phyloP scores from a whole-genome alignment of 2,888 invertebrate species.

The Melitaea athalia region DNA sequence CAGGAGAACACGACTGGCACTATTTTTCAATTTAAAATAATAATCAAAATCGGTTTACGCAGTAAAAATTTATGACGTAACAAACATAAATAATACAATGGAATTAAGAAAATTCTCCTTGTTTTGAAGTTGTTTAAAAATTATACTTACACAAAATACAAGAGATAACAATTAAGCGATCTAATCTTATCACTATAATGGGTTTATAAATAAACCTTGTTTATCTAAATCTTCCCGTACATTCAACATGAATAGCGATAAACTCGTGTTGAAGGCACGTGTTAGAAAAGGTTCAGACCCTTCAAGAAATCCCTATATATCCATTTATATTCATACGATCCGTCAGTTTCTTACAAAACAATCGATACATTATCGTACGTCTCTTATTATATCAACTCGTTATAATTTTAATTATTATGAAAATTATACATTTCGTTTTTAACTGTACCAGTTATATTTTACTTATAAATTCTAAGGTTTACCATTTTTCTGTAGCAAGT shows the following conservation, averaged over 20 bases:
- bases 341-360: neutral
- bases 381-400: neutral
- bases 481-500: too few species aligned
- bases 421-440: too few species aligned
- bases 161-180: neutral
- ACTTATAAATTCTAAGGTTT: neutral
- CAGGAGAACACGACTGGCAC: too few species aligned
- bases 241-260: slow-evolving; percentile 21
- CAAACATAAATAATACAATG: too few species aligned
- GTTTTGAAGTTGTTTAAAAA: too few species aligned
- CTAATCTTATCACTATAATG: neutral
- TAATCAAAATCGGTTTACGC: too few species aligned
- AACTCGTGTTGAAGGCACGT: slow-evolving; percentile 15
- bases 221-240: neutral
- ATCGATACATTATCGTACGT: neutral
- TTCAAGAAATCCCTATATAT: slow-evolving; percentile 19
- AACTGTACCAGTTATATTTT: too few species aligned
- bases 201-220: neutral
- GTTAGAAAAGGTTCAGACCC: slow-evolving; percentile 13
- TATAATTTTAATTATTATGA: neutral
- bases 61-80: too few species aligned
- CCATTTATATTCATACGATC: slow-evolving; percentile 11
- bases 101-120: too few species aligned
- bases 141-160: neutral
- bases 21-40: too few species aligned